A percentile compares a stretch with the other conserved stretches of the same genome.
Conservation (phyloP, 2,797 vertebrate species). For the Austrolebias charrua region DNA sequence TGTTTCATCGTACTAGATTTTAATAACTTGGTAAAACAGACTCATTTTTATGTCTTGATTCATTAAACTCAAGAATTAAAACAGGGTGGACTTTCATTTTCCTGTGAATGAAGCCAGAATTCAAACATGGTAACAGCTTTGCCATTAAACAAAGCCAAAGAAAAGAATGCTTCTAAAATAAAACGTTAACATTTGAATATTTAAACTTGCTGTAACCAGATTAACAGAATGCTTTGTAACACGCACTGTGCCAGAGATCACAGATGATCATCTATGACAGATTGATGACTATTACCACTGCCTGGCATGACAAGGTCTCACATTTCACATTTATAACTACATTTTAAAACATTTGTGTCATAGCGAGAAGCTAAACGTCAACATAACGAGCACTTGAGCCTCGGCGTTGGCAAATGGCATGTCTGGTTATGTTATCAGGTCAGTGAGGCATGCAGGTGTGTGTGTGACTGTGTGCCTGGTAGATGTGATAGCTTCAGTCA, state of each 20-base stretch:
- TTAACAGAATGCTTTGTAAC: neutral
- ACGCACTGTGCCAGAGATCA: constrained; percentile 3
- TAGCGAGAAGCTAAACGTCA: constrained; percentile 15
- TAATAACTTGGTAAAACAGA: too few relatives aligned
- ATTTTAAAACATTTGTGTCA: constrained; percentile 40
- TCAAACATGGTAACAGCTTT: too few relatives aligned
- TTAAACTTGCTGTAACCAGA: neutral
- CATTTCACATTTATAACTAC: neutral
- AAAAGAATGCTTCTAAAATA: neutral
- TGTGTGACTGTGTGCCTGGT: neutral
- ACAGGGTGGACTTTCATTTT: too few relatives aligned
- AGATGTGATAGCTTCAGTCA: constrained; percentile 12
- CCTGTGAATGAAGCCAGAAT: neutral
- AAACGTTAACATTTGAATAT: neutral
- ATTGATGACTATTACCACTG: constrained; percentile 24
- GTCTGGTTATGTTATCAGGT: constrained; percentile 7
- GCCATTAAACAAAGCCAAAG: neutral
- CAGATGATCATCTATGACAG: constrained; percentile 37
- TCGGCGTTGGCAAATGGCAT: constrained; percentile 4
- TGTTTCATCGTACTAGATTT: too few relatives aligned
- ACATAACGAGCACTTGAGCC: neutral
- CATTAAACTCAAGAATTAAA: too few relatives aligned
- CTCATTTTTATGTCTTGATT: too few relatives aligned
- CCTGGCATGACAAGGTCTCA: constrained; percentile 10
- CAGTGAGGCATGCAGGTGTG: constrained; percentile 21